A percentile compares a stretch with the other conserved stretches of the same genome.
These are phyloP conservation scores for Criorhina ranunculi DNA, from an alignment of 2,888 invertebrate species.

Conservation along the genomic window DNA sequence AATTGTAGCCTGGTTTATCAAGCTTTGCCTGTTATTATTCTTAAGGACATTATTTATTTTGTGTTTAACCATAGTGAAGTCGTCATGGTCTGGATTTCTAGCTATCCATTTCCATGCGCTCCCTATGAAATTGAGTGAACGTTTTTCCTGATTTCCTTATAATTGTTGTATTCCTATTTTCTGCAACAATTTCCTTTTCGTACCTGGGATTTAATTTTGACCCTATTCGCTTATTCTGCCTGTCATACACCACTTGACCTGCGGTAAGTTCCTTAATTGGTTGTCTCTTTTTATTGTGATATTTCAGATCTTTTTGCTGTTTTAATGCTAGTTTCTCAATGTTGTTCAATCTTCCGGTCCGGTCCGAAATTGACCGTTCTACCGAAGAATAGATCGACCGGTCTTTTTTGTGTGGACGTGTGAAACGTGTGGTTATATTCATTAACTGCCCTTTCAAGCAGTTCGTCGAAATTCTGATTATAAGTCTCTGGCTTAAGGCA, in stretches of 20 bases:
- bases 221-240: no score
- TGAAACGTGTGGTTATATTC: background rate
- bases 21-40: slow-evolving; percentile 45
- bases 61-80: slow-evolving; percentile 40
- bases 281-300: no score
- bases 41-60: slow-evolving; percentile 45
- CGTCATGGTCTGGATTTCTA: slow-evolving; percentile 51
- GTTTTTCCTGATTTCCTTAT: no score
- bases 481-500: background rate
- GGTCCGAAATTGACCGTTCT: background rate
- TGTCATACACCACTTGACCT: no score
- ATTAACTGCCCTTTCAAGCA: background rate
- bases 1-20: slow-evolving; percentile 55
- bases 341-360: no score
- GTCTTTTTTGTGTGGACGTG: background rate
- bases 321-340: no score
- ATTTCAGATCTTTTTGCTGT: no score
- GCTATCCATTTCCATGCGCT: slow-evolving; percentile 61
- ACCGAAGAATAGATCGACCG: background rate
- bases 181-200: no score
- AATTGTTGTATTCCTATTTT: no score
- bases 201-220: no score
- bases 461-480: background rate
- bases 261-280: no score
- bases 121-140: slow-evolving; percentile 42